Percentiles rank a stretch among this genome's conserved stretches.
Evolutionary conservation across 1,140 invertebrate genomes (phyloP).

Genomic region (Muscidifurax raptorellus): DNA sequence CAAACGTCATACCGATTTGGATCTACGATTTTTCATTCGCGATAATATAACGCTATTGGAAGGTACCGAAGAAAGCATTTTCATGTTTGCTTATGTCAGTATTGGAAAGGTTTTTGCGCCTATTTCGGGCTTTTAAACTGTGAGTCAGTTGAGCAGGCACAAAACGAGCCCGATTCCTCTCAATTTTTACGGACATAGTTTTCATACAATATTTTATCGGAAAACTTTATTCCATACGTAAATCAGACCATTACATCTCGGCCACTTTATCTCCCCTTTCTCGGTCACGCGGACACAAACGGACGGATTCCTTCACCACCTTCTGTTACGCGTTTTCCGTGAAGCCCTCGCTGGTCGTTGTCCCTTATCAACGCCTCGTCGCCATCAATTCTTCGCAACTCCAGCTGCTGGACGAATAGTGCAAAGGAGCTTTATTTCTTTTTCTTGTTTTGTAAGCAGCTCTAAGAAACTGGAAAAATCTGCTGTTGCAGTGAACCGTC

Average conservation of each 20-base stretch:
- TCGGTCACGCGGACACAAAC: not conserved
- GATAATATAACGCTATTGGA: not conserved
- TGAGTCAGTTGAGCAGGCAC: too few relatives aligned
- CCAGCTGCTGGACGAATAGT: not conserved
- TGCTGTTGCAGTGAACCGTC: conserved; percentile 11
- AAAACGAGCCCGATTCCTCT: too few relatives aligned
- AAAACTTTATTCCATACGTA: conserved; percentile 1
- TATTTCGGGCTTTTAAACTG: too few relatives aligned
- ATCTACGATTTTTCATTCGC: not conserved
- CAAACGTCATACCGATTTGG: too few relatives aligned
- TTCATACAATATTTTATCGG: not conserved
- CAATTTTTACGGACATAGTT: not conserved
- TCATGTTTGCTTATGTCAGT: too few relatives aligned
- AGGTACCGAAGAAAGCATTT: not conserved
- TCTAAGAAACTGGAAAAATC: not conserved
- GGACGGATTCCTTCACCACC: not conserved
- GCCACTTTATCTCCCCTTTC: not conserved
- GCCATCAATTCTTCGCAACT: conserved; percentile 4
- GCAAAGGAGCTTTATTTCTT: not conserved
- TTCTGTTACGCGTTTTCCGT: not conserved
- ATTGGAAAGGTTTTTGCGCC: too few relatives aligned
- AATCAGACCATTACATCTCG: not conserved
- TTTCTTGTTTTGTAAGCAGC: not conserved
- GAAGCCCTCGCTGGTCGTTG: not conserved
- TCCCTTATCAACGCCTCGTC: conserved; percentile 15